Conservation (phyloP, 2,888 invertebrate species). For the Rugalucina vietnamica region DNA sequence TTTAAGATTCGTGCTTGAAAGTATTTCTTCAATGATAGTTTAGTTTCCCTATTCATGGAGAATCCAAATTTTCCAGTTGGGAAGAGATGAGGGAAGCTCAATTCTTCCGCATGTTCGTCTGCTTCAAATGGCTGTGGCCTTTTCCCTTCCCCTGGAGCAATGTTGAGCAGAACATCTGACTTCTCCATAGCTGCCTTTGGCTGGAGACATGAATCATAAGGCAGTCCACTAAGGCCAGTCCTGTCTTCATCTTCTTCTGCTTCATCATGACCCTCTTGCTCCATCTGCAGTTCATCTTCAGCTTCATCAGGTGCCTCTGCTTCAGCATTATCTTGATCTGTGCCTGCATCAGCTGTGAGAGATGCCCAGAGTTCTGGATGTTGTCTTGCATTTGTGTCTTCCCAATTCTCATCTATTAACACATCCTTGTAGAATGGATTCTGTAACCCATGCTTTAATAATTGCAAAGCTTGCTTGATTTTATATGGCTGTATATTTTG, state of each 20-base stretch:
- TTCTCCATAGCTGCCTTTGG: constrained; percentile 44
- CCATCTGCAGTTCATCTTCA: background rate
- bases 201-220: constrained; percentile 43
- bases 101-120: constrained; percentile 44
- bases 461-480: constrained; percentile 37
- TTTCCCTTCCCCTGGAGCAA: constrained; percentile 53
- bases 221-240: constrained; percentile 35
- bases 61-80: constrained; percentile 44
- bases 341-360: background rate
- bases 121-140: constrained; percentile 13
- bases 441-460: constrained; percentile 30
- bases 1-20: constrained; percentile 43
- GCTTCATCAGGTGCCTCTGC: background rate
- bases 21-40: constrained; percentile 46
- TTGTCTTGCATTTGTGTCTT: background rate
- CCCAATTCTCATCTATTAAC: constrained; percentile 34
- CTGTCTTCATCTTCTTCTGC: constrained; percentile 23
- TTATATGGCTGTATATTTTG: constrained; percentile 39
- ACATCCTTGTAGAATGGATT: constrained; percentile 53
- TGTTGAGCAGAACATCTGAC: constrained; percentile 1
- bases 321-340: no score
- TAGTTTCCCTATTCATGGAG: constrained; percentile 11
- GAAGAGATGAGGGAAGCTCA: constrained; percentile 46
- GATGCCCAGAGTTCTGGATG: background rate
- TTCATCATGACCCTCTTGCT: no score